Evolutionary conservation across 1,140 invertebrate genomes (phyloP).

Genomic region (Odontomachus brunneus): DNA sequence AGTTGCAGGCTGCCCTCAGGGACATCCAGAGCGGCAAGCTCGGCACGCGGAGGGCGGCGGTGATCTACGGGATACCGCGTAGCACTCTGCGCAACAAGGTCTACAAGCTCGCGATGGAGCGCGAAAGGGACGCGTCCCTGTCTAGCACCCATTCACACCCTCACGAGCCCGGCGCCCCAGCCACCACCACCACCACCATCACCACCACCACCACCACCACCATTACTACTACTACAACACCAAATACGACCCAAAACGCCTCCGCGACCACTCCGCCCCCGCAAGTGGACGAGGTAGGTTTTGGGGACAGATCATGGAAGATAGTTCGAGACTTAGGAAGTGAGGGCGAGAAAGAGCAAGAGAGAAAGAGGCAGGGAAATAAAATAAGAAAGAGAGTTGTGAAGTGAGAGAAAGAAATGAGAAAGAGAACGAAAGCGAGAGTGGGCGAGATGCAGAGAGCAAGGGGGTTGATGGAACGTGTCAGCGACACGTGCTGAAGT

Average conservation of each 20-base stretch:
- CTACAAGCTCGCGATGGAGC: slow-evolving; percentile 93
- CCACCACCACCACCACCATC: slow-evolving; percentile 73
- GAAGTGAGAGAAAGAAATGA: not conserved
- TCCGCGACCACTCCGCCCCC: slow-evolving; percentile 81
- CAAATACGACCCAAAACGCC: slow-evolving; percentile 83
- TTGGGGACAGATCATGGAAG: slow-evolving; percentile 77
- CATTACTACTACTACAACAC: slow-evolving; percentile 77
- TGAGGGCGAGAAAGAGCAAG: slow-evolving; percentile 6
- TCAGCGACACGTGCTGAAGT: slow-evolving; percentile 34
- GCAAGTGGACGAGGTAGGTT: slow-evolving; percentile 84
- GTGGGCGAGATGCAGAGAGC: slow-evolving; percentile 37
- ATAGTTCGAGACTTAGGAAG: slow-evolving; percentile 33
- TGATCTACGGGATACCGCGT: slow-evolving; percentile 97
- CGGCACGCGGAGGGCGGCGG: slow-evolving; percentile 95
- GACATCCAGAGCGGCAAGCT: slow-evolving; percentile 97
- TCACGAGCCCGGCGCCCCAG: slow-evolving; percentile 77
- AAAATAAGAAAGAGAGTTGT: not conserved
- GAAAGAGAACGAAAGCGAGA: slow-evolving; percentile 3
- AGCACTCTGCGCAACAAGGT: slow-evolving; percentile 98
- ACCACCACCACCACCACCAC: slow-evolving; percentile 75
- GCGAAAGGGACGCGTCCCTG: slow-evolving; percentile 87
- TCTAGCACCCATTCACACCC: slow-evolving; percentile 83
- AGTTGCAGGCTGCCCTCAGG: slow-evolving; percentile 94
- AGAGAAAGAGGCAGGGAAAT: not conserved
- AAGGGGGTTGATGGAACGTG: slow-evolving; percentile 16